A percentile compares a stretch with the other conserved stretches of the same genome.
phyloP scores from a whole-genome alignment of 2,113 vertebrate species.

The Perccottus glenii region DNA sequence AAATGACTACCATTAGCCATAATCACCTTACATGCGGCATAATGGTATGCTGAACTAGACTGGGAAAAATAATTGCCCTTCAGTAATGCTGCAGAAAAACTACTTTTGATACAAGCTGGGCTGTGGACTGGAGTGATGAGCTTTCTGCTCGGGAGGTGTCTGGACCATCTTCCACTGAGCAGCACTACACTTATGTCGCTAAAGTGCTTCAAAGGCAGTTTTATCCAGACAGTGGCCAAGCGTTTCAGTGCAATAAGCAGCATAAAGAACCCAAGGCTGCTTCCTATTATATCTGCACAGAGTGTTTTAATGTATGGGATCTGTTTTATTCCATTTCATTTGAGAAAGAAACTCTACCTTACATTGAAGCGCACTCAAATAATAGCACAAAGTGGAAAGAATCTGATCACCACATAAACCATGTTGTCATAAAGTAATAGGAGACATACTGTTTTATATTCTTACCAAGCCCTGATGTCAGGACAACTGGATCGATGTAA shows the following conservation, averaged over 20 bases:
- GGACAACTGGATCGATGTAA: too few relatives aligned
- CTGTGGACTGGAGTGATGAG: constrained; percentile 9
- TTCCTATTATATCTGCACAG: too few relatives aligned
- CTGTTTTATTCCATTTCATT: too few relatives aligned
- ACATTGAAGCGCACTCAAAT: too few relatives aligned
- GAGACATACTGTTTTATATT: too few relatives aligned
- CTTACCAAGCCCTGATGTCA: too few relatives aligned
- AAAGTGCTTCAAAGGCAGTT: constrained; percentile 5
- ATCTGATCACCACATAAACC: too few relatives aligned
- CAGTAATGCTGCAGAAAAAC: constrained; percentile 24
- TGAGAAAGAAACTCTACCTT: too few relatives aligned
- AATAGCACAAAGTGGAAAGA: too few relatives aligned
- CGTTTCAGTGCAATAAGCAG: background rate
- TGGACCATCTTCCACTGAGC: constrained; percentile 1
- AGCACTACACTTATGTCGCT: background rate
- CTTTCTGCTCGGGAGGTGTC: constrained; percentile 14
- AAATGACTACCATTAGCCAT: constrained; percentile 70
- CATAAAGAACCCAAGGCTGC: background rate
- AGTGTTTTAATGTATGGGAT: too few relatives aligned
- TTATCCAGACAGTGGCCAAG: background rate
- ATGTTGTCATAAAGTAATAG: too few relatives aligned
- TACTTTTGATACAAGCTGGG: constrained; percentile 17
- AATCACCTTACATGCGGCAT: constrained; percentile 64
- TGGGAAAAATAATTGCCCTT: constrained; percentile 51
- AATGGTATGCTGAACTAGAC: constrained; percentile 46